These are phyloP conservation scores for Globicephala melas DNA, from an alignment of 2,113 vertebrate genomes.

Conservation along the genomic window DNA sequence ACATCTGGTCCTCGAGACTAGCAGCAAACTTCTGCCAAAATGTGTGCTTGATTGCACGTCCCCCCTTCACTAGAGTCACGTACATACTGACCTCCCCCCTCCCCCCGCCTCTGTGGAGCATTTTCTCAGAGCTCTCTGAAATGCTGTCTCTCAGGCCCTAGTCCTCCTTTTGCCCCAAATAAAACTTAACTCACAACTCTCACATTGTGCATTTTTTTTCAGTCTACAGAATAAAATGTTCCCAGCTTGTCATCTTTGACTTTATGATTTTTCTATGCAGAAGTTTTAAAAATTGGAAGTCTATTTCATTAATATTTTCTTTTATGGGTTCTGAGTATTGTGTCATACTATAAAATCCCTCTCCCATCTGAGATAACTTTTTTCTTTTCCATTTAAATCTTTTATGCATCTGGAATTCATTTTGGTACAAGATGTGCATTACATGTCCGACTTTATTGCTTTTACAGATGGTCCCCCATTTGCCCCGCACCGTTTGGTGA, in stretches of 20 bases:
- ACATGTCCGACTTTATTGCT: not conserved
- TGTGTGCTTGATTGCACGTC: too few relatives aligned
- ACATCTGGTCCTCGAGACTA: too few relatives aligned
- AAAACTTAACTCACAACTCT: not conserved
- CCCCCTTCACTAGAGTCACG: too few relatives aligned
- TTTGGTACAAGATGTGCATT: not conserved
- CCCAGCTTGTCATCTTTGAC: not conserved
- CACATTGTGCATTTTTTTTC: not conserved
- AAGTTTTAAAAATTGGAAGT: not conserved
- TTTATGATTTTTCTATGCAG: not conserved
- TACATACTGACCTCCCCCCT: too few relatives aligned
- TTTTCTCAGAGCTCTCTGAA: not conserved
- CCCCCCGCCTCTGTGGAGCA: too few relatives aligned
- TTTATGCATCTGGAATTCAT: not conserved
- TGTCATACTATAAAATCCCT: not conserved
- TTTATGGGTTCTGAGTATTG: not conserved
- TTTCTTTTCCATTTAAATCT: not conserved
- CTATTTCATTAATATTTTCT: not conserved
- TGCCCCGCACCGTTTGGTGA: not conserved
- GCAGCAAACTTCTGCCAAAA: too few relatives aligned
- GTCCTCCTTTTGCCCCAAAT: not conserved
- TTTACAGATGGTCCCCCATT: not conserved
- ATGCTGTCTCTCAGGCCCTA: not conserved
- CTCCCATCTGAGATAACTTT: not conserved
- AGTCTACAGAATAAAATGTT: not conserved